Evolutionary conservation across 2,113 vertebrate genomes (phyloP).

Genomic region (Aptenodytes patagonicus): DNA sequence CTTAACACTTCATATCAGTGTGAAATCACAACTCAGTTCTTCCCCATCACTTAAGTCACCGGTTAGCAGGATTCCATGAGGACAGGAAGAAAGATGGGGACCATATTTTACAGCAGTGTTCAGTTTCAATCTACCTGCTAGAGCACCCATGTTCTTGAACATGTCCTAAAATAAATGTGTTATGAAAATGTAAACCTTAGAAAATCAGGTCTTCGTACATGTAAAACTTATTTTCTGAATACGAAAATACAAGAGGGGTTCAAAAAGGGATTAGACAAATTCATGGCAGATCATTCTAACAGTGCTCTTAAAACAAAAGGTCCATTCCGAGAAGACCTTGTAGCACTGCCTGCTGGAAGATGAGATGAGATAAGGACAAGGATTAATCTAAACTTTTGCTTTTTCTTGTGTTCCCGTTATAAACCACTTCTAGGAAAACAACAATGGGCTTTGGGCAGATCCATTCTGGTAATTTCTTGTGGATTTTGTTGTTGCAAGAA

Average conservation of each 20-base stretch:
- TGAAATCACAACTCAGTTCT: background rate
- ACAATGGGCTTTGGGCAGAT: background rate
- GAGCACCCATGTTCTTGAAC: background rate
- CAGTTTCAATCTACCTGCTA: background rate
- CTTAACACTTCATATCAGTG: background rate
- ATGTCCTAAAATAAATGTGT: background rate
- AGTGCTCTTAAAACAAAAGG: background rate
- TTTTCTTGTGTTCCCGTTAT: background rate
- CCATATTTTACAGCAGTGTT: background rate
- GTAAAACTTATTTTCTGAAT: background rate
- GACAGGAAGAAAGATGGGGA: fast-evolving
- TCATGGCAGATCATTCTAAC: background rate
- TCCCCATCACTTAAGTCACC: background rate
- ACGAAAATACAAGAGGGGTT: background rate
- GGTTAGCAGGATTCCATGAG: background rate
- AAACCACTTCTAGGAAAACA: background rate
- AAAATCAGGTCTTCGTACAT: background rate
- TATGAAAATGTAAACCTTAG: background rate
- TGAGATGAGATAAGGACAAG: background rate
- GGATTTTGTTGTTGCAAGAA: background rate
- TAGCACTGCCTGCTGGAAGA: background rate
- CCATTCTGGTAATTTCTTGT: background rate
- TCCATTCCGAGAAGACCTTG: background rate
- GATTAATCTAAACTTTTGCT: background rate
- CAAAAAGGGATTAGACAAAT: background rate